A percentile compares a stretch with the other conserved stretches of the same genome.
phyloP scores from a whole-genome alignment of 2,113 vertebrate genomes.

The Leucopternis melanops region DNA sequence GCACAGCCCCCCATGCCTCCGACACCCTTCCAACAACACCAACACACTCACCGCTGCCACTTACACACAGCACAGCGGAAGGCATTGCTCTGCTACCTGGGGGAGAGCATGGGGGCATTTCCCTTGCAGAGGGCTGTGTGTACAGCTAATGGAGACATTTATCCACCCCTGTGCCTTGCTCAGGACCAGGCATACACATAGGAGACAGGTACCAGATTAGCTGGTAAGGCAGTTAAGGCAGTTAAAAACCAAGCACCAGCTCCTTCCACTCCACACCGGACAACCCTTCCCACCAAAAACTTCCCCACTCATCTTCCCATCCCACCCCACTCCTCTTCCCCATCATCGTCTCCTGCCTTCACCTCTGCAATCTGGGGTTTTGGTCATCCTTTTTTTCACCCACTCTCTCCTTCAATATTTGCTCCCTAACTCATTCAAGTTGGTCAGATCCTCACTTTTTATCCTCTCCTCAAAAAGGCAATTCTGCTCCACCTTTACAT shows the following conservation, averaged over 20 bases:
- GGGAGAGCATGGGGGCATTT: rapidly evolving
- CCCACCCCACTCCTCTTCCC: not conserved
- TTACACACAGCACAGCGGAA: not conserved
- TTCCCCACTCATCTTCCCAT: not conserved
- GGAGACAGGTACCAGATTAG: not conserved
- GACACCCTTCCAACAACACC: too few relatives aligned
- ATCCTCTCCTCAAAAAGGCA: not conserved
- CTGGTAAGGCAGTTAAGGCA: not conserved
- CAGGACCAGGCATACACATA: rapidly evolving
- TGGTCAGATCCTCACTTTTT: not conserved
- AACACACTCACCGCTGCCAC: not conserved
- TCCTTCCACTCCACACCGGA: not conserved
- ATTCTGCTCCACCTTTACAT: not conserved
- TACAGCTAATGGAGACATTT: not conserved
- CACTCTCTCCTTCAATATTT: not conserved
- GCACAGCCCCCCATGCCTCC: rapidly evolving
- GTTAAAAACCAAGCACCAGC: not conserved
- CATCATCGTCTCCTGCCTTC: not conserved
- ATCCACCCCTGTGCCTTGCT: not conserved
- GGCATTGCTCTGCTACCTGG: not conserved
- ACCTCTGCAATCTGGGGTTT: not conserved
- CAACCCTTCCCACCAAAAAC: not conserved
- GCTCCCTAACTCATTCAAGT: not conserved
- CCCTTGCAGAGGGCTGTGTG: not conserved
- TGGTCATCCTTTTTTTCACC: not conserved